Evolutionary conservation across 2,797 vertebrate species (phyloP), one percentile per base, ranked within the genome.

Genomic region (Pangasius krempfi): DNA sequence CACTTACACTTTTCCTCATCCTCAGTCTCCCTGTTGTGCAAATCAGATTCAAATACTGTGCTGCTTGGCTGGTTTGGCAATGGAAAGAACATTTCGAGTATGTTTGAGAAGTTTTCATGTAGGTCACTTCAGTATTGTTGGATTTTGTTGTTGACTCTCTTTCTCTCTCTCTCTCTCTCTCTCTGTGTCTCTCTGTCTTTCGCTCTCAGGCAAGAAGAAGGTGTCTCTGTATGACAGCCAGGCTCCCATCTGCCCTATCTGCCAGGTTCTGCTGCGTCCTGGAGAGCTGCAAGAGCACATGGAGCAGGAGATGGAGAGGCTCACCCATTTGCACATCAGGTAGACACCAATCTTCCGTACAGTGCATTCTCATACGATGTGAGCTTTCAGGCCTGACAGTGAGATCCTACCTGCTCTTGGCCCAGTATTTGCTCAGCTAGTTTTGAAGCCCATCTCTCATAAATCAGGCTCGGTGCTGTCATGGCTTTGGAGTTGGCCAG

Each of bases 251-350:
- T 99, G 98, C 94, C 98, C 98, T 89, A 99, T 99, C 95, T 99
- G 98, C 94, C 98, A 99, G 94, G 97, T 99, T 76, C 95, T 99
- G 90, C 97, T 99, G 92, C 96, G 98, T 92, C 98, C 98, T 0
- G 97, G 98, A 84, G 98, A 99, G 93, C 94, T 99, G 56, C 98
- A 98, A 92, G 98, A 99, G 76, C 98, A 99, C 95, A 99, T 99
- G 98, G 98, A 99, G 92, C 98, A 99, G 86, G 98, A 99, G 94
- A 96, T 99, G 90, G 98, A 99, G 93, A 96, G 98, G 94, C 97
- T 99, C 94, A 96, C 97, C 0, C 95, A 97, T 90, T 96, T 98
- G 93, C 98, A 98, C 88, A 93, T 97, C 95, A 98, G 98, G 98
- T 99, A 97, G 44, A 72, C 66, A 72, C 50, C n/a, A 20, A 22